A percentile compares a stretch with the other conserved stretches of the same genome.
phyloP scores from a whole-genome alignment of 2,113 vertebrate species.

The Grammomys surdaster region DNA sequence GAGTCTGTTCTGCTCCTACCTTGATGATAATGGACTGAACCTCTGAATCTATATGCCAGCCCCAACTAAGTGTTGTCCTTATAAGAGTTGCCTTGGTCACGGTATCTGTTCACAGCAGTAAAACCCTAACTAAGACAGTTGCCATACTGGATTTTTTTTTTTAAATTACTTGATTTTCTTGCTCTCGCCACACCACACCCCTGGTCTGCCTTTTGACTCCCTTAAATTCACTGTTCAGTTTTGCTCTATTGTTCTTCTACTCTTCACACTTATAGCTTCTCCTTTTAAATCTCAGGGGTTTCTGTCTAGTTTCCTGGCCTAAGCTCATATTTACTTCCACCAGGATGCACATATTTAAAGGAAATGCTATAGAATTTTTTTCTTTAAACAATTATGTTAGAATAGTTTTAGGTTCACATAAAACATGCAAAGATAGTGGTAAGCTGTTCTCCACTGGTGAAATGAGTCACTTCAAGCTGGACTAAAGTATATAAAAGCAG shows the following conservation, averaged over 20 bases:
- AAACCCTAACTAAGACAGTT: too few species aligned
- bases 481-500: too few species aligned
- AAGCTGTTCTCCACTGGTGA: too few species aligned
- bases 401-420: background rate
- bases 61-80: too few species aligned
- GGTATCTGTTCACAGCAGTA: too few species aligned
- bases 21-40: too few species aligned
- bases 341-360: background rate
- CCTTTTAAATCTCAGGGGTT: background rate
- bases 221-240: background rate
- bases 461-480: too few species aligned
- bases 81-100: too few species aligned
- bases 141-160: background rate
- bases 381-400: background rate
- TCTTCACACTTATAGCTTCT: background rate
- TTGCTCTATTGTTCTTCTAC: background rate
- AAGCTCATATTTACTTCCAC: background rate
- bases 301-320: background rate
- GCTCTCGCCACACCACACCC: too few species aligned
- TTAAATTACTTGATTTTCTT: background rate
- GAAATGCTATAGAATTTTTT: background rate
- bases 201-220: background rate
- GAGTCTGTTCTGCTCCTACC: too few species aligned
- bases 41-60: too few species aligned
- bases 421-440: background rate